Conservation (phyloP, 2,113 vertebrate species). For the Kryptolebias marmoratus region DNA sequence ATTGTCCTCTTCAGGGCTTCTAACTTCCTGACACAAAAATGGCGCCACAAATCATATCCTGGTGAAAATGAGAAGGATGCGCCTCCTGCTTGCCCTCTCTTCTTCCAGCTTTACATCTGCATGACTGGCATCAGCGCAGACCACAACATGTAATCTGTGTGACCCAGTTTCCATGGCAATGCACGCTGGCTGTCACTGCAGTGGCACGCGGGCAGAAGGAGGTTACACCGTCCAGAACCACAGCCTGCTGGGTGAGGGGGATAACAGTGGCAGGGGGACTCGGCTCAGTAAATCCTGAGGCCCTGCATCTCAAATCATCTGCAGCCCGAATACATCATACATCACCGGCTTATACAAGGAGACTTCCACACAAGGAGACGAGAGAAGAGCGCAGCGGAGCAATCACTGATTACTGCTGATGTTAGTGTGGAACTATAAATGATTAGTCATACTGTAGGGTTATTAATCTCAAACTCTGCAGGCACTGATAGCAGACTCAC, state of each 20-base stretch:
- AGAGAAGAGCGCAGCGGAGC: conserved; percentile 11
- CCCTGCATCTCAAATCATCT: conserved; percentile 41
- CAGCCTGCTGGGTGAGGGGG: conserved; percentile 42
- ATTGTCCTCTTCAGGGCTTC: conserved; percentile 1
- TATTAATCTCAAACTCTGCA: conserved; percentile 20
- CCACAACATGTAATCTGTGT: conserved; percentile 74
- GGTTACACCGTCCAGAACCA: conserved; percentile 63
- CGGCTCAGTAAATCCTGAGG: conserved; percentile 49
- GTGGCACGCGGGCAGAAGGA: conserved; percentile 57
- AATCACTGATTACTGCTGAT: conserved; percentile 19
- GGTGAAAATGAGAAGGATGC: conserved; percentile 21
- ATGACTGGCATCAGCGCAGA: conserved; percentile 66
- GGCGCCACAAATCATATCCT: conserved; percentile 20
- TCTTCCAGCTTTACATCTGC: conserved; percentile 55
- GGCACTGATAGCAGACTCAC: conserved; percentile 1
- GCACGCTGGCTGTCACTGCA: conserved; percentile 54
- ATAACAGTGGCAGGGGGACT: conserved; percentile 32
- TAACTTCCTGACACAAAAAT: conserved; percentile 12
- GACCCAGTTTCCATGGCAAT: conserved; percentile 78
- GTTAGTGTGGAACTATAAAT: conserved; percentile 42
- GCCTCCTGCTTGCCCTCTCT: conserved; percentile 44
- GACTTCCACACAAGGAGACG: background rate
- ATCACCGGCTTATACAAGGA: background rate
- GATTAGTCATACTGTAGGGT: conserved; percentile 20
- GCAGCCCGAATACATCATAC: conserved; percentile 8